Evolutionary conservation across 2,888 invertebrate genomes (phyloP).

Genomic region (Netelia virgata): DNA sequence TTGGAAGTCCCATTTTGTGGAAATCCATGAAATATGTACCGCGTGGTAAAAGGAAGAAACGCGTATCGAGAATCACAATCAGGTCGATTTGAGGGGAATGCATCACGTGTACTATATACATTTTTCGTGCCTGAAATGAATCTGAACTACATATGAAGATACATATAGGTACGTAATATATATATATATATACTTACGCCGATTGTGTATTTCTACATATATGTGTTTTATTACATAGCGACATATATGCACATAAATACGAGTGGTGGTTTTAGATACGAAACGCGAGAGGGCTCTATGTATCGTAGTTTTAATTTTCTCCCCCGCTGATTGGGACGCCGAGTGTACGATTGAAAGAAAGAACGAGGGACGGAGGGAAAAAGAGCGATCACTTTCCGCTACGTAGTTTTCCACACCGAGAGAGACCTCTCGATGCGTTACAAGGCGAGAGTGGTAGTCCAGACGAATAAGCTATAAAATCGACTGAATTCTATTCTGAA

Average conservation of each 20-base stretch:
- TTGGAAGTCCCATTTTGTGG: no score
- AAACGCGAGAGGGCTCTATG: slow-evolving; percentile 12
- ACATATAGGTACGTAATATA: no score
- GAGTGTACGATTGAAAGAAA: slow-evolving; percentile 45
- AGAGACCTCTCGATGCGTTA: slow-evolving; percentile 1
- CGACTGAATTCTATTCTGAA: no score
- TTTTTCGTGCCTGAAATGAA: neutral
- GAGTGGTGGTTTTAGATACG: neutral
- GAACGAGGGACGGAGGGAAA: slow-evolving; percentile 11
- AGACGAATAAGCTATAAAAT: no score
- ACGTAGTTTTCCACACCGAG: slow-evolving; percentile 20
- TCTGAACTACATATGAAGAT: neutral
- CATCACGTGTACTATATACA: neutral
- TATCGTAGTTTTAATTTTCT: slow-evolving; percentile 42
- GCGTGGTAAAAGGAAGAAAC: neutral
- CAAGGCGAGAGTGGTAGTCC: neutral
- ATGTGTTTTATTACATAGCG: neutral
- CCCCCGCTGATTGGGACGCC: slow-evolving; percentile 45
- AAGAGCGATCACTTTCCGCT: slow-evolving; percentile 21
- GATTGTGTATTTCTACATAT: neutral
- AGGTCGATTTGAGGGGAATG: neutral
- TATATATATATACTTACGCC: neutral
- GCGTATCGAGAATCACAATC: neutral
- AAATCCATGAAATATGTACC: no score
- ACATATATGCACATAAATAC: slow-evolving; percentile 1